These are phyloP conservation scores for Amphipoea oculea DNA, from an alignment of 2,888 invertebrate species.

Conservation along the genomic window DNA sequence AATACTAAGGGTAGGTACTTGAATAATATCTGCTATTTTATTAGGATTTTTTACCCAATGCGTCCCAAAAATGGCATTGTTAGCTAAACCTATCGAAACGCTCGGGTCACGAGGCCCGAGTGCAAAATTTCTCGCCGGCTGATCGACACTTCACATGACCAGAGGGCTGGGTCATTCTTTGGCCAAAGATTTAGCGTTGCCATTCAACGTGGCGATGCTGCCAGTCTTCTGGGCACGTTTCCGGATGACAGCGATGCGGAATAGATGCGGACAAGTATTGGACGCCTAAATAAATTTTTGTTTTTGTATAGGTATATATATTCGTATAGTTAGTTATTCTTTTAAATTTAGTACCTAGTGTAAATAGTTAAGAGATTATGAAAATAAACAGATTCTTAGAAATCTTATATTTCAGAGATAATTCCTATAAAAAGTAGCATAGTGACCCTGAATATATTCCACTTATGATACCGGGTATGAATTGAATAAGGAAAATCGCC, in stretches of 20 bases:
- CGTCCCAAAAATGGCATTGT: slow-evolving; percentile 43
- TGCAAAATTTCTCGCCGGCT: background rate
- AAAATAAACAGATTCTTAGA: slow-evolving; percentile 5
- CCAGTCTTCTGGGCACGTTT: background rate
- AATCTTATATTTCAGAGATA: slow-evolving; percentile 45
- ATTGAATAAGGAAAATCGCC: slow-evolving; percentile 36
- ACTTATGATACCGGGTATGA: slow-evolving; percentile 37
- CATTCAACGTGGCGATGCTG: background rate
- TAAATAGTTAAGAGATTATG: background rate
- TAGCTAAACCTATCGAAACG: slow-evolving; percentile 18
- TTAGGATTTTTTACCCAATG: slow-evolving; percentile 16
- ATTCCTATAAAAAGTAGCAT: slow-evolving; percentile 32
- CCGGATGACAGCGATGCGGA: background rate
- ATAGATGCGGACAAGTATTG: background rate
- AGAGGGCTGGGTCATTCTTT: background rate
- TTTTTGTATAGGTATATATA: too few relatives aligned
- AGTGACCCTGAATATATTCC: slow-evolving; percentile 58
- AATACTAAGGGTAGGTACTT: background rate
- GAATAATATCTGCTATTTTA: slow-evolving; percentile 22
- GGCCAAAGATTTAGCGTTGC: background rate
- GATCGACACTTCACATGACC: background rate
- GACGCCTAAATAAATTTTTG: background rate
- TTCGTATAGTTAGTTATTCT: too few relatives aligned
- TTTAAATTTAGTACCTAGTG: background rate
- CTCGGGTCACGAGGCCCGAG: background rate